Percentiles rank a stretch among this genome's conserved stretches.
These are phyloP conservation scores for Mustela lutreola DNA, from an alignment of 2,113 vertebrate species.

Conservation along the genomic window DNA sequence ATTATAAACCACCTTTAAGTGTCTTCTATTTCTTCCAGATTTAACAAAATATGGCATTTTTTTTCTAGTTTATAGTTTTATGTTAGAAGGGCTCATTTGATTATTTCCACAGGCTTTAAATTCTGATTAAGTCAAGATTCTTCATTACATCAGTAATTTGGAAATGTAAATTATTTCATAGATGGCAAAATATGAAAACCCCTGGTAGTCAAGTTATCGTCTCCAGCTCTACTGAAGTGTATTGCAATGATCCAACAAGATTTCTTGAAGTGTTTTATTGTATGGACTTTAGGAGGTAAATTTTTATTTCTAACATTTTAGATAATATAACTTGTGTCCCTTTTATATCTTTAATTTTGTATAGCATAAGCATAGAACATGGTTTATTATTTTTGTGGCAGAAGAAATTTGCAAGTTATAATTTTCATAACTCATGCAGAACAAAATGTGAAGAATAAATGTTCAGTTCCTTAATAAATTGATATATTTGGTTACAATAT, in stretches of 20 bases:
- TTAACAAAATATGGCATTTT: background rate
- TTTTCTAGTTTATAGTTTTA: background rate
- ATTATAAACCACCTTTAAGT: background rate
- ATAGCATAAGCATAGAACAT: background rate
- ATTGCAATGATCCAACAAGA: background rate
- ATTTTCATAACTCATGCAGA: background rate
- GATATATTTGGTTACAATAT: background rate
- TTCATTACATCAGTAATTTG: background rate
- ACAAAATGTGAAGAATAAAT: background rate
- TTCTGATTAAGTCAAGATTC: background rate
- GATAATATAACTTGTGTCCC: background rate
- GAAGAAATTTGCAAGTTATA: background rate
- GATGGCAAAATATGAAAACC: background rate
- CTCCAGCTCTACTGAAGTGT: background rate
- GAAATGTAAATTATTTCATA: background rate
- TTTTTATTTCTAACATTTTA: background rate
- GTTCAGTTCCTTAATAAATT: background rate
- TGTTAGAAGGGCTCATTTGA: background rate
- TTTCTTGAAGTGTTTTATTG: background rate
- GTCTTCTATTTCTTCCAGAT: background rate
- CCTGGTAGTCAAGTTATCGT: slow-evolving; percentile 8
- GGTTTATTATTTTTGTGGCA: background rate
- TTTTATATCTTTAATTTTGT: background rate
- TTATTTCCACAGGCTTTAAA: background rate
- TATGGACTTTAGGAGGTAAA: background rate